Conservation (phyloP, 2,113 vertebrate species). For the Platycercus adscitus region DNA sequence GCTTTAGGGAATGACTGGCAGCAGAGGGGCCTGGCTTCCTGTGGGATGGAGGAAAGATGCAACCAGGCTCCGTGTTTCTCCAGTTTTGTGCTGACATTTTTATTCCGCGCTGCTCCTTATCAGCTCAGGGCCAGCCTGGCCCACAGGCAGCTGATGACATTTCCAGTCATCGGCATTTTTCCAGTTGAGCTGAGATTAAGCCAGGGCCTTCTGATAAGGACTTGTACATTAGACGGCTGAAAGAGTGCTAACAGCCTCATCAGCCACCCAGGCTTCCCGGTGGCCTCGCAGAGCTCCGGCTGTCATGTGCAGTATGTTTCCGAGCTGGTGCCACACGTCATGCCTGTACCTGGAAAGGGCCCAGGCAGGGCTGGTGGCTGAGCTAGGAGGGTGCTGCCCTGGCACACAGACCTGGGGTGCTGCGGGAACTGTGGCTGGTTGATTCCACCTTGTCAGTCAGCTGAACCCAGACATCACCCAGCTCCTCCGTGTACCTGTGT, state of each 20-base stretch:
- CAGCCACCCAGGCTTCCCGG: background rate
- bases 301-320: rapidly evolving
- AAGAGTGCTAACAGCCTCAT: background rate
- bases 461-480: background rate
- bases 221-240: background rate
- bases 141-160: slow-evolving; percentile 50
- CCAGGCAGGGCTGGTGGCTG: background rate
- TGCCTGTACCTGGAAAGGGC: background rate
- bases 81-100: slow-evolving; percentile 50
- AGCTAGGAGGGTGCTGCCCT: background rate
- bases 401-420: background rate
- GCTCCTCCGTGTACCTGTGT: background rate
- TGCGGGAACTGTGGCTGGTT: background rate
- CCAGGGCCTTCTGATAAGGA: background rate
- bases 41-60: background rate
- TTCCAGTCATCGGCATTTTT: background rate
- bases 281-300: background rate
- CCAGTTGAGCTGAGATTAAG: slow-evolving; percentile 24
- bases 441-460: background rate
- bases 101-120: background rate
- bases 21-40: background rate
- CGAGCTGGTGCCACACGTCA: rapidly evolving
- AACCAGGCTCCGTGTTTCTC: background rate
- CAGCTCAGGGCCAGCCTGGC: slow-evolving; percentile 43
- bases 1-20: background rate